These are phyloP conservation scores for Salvelinus alpinus DNA, from an alignment of 2,113 vertebrate species.

Conservation along the genomic window DNA sequence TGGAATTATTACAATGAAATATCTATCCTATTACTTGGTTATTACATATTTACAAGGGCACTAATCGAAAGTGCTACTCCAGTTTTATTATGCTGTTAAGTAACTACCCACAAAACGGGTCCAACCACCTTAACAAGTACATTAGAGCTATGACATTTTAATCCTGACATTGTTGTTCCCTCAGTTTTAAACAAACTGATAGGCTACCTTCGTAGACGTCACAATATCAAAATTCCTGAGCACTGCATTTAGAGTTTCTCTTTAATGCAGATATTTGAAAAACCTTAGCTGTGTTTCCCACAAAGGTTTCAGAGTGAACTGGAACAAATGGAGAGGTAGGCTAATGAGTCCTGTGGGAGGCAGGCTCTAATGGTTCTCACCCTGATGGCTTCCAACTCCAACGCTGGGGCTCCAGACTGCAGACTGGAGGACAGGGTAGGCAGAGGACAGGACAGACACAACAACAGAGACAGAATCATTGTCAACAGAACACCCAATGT, in stretches of 20 bases:
- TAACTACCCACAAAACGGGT: too few relatives aligned
- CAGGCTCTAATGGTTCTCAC: neutral
- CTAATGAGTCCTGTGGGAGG: conserved; percentile 27
- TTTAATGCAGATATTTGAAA: conserved; percentile 28
- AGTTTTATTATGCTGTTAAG: neutral
- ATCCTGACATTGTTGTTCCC: too few relatives aligned
- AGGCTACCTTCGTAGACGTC: neutral
- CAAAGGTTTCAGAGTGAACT: conserved; percentile 28
- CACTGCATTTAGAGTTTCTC: conserved; percentile 23
- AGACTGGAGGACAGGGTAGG: neutral
- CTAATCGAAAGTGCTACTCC: neutral
- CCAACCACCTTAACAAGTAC: too few relatives aligned
- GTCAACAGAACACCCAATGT: neutral
- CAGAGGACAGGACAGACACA: neutral
- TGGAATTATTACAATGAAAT: conserved; percentile 2
- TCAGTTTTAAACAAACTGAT: neutral
- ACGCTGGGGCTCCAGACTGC: neutral
- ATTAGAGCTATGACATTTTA: too few relatives aligned
- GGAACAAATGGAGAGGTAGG: conserved; percentile 2
- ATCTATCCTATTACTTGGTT: neutral
- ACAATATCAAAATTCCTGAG: neutral
- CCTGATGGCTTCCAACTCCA: neutral
- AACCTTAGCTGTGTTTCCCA: conserved; percentile 36
- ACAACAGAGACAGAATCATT: neutral
- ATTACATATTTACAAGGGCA: neutral